phyloP scores from a whole-genome alignment of 2,888 invertebrate species.

The Nomada fabriciana region DNA sequence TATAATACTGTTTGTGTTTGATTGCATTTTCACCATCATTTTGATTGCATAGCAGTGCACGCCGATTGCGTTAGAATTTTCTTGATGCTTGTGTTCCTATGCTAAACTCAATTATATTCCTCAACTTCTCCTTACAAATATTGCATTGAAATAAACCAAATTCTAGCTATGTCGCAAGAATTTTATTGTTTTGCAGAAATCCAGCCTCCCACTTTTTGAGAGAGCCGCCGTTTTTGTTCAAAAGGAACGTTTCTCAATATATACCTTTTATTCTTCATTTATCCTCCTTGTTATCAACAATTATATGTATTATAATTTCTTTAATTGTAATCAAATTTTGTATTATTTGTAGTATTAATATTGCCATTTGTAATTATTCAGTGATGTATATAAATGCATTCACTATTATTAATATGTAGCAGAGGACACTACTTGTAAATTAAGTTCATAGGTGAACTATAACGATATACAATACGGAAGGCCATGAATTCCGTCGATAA shows the following conservation, averaged over 20 bases:
- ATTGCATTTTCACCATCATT: constrained; percentile 30
- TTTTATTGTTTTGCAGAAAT: neutral
- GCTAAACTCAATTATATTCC: neutral
- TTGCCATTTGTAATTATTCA: neutral
- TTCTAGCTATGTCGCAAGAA: neutral
- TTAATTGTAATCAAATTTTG: neutral
- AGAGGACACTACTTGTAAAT: constrained; percentile 28
- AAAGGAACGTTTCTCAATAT: neutral
- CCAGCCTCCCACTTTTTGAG: neutral
- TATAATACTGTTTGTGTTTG: constrained; percentile 40
- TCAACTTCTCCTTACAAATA: neutral
- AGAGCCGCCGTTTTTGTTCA: neutral
- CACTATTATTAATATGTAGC: constrained; percentile 1
- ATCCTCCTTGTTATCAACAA: no score
- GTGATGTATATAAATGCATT: neutral
- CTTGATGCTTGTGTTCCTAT: neutral
- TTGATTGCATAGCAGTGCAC: constrained; percentile 5
- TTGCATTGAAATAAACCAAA: neutral
- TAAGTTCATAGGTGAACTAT: constrained; percentile 46
- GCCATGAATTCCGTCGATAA: constrained; percentile 13
- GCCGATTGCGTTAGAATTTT: constrained; percentile 16
- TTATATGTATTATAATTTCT: no score
- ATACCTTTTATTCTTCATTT: no score
- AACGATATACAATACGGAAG: neutral
- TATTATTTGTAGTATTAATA: neutral